Conservation (phyloP, 2,797 vertebrate genomes). For the Sebastes diploproa region DNA sequence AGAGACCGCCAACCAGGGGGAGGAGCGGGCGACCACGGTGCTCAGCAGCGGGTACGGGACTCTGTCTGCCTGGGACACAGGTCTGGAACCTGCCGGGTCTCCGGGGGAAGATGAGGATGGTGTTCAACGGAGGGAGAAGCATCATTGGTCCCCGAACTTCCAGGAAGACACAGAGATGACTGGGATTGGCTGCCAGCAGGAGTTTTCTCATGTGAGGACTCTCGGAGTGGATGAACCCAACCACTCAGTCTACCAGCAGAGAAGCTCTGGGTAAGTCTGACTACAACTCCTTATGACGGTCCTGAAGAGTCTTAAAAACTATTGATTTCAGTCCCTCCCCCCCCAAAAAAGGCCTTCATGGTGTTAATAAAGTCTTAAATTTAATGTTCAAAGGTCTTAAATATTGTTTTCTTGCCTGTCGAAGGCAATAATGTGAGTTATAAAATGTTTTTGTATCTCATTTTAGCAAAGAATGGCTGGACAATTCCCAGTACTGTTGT, state of each 20-base stretch:
- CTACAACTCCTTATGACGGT: neutral
- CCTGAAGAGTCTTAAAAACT: neutral
- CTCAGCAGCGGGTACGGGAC: conserved; percentile 92
- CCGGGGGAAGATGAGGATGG: conserved; percentile 22
- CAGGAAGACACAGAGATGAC: conserved; percentile 45
- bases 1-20: conserved; percentile 54
- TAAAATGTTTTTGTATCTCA: neutral
- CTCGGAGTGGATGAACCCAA: conserved; percentile 9
- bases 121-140: conserved; percentile 34
- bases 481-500: neutral
- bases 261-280: conserved; percentile 66
- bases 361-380: neutral
- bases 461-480: neutral
- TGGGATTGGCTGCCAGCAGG: conserved; percentile 31
- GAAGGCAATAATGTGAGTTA: neutral
- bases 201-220: conserved; percentile 18
- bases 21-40: conserved; percentile 73
- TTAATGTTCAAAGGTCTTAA: neutral
- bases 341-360: neutral
- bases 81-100: conserved; percentile 51
- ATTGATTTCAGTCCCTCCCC: neutral
- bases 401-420: neutral
- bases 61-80: conserved; percentile 81
- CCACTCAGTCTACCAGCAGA: conserved; percentile 61
- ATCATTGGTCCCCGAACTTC: conserved; percentile 38